Conservation (phyloP, 2,888 invertebrate species). For the Drosophila emarginata region DNA sequence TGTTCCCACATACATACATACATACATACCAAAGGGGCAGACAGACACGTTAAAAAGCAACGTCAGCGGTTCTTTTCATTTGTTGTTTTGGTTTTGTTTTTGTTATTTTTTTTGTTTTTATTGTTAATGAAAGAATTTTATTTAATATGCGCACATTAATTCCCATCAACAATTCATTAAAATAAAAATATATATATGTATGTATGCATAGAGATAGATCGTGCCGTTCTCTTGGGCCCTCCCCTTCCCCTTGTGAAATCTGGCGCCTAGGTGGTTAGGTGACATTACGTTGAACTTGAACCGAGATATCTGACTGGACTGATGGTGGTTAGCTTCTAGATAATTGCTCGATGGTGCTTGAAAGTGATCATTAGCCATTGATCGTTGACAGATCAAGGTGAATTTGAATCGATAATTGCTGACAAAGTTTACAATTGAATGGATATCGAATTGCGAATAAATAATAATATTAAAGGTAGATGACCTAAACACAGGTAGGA, state of each 20-base stretch:
- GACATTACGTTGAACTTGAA: conserved; percentile 46
- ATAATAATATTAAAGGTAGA: background rate
- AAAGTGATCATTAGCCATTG: conserved; percentile 56
- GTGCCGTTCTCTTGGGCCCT: conserved; percentile 3
- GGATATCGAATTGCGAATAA: conserved; percentile 4
- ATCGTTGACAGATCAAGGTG: conserved; percentile 57
- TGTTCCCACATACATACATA: conserved; percentile 58
- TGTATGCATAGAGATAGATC: conserved; percentile 20
- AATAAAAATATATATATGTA: conserved; percentile 46
- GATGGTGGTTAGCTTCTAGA: conserved; percentile 33
- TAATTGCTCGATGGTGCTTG: conserved; percentile 41
- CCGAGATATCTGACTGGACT: conserved; percentile 13
- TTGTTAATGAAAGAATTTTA: conserved; percentile 75
- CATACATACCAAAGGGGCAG: conserved; percentile 19
- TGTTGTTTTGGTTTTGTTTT: conserved; percentile 42
- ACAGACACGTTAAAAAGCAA: conserved; percentile 47
- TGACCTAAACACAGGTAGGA: background rate
- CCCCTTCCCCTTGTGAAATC: conserved; percentile 6
- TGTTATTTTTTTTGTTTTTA: conserved; percentile 27
- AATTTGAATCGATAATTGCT: conserved; percentile 29
- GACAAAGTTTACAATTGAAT: conserved; percentile 15
- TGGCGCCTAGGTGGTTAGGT: conserved; percentile 43
- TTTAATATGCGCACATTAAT: conserved; percentile 76
- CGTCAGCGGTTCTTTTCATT: conserved; percentile 56
- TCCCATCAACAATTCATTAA: conserved; percentile 73